Evolutionary conservation across 2,113 vertebrate genomes (phyloP).

Genomic region (Bos javanicus): DNA sequence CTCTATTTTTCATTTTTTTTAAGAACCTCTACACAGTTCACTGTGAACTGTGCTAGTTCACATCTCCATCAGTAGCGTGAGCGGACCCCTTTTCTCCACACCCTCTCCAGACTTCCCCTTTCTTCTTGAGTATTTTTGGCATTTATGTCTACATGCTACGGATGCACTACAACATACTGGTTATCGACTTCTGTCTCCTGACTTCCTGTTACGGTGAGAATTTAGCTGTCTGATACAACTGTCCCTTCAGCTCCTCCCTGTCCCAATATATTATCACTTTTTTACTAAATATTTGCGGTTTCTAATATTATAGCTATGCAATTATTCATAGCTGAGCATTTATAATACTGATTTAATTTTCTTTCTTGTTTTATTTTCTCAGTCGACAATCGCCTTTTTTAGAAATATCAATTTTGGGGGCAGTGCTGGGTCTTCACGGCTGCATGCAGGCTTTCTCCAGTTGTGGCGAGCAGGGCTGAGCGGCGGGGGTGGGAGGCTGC

Average conservation of each 20-base stretch:
- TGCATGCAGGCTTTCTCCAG: neutral
- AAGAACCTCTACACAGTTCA: neutral
- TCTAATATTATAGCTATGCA: neutral
- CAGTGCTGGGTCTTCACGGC: neutral
- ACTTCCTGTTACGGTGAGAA: neutral
- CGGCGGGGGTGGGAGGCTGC: neutral
- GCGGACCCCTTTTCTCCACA: neutral
- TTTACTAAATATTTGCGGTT: neutral
- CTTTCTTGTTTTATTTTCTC: neutral
- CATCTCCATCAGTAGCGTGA: neutral
- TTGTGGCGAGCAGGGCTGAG: neutral
- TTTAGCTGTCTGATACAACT: neutral
- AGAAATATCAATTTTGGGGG: neutral
- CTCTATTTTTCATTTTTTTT: neutral
- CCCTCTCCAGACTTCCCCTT: neutral
- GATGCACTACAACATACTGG: neutral
- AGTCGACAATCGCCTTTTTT: neutral
- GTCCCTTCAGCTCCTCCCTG: neutral
- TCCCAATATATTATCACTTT: neutral
- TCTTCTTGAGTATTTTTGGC: neutral
- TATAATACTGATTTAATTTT: neutral
- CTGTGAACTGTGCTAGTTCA: neutral
- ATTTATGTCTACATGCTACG: neutral
- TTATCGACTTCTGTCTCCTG: neutral
- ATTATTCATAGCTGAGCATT: neutral